Base-by-base conservation (phyloP, 2,797 vertebrate species). In the Enteromius unitaeniatus region DNA sequence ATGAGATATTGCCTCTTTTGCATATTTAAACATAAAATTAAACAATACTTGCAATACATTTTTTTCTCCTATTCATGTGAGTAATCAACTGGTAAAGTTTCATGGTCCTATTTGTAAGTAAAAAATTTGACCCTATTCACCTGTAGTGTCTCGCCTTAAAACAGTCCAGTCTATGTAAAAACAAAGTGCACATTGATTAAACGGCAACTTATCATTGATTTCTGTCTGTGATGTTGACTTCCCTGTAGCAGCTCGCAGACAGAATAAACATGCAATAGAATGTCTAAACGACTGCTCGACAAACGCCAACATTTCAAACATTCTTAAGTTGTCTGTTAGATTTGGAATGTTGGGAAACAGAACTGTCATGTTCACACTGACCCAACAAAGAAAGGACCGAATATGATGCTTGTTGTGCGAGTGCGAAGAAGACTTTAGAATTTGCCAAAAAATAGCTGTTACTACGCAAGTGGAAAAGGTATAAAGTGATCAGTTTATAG, bases 171-270 rank as follows among this genome's bases (percentile, higher is more conserved):
- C 64, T 68, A 68, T 68, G 53, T 42, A 80, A 58, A 65, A 69
- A 42, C 49, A 23, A 55, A 37, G 65, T 69, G 28, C 68, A n/a
- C 53, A 69, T 69, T 80, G 65, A 79, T 53, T 49, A 42, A 69
- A 53, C 23, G 47, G 47, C 64, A 37, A 42, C 47, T 80, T 53
- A 7, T 79, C 62, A 68, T 69, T 80, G 78, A 80, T 37, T 79
- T 69, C 78, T 42, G 28, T 23, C 19, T 69, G 51, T 21, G 34
- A 37, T 58, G 49, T 80, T 31, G 67, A 79, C 31, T 79, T 67
- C 62, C 45, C n/a, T 40, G 62, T 17, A 37, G 28, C 45, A 51
- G 28, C 21, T 68, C 47, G 23, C 79, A 72, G 49, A 58, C 79
- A 15, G 79, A 68, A 68, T 53, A 67, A 79, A 26, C 47, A 37